These are phyloP conservation scores for Stylophora pistillata DNA, from an alignment of 64 coral and sea anemone genomes.

Conservation along the genomic window DNA sequence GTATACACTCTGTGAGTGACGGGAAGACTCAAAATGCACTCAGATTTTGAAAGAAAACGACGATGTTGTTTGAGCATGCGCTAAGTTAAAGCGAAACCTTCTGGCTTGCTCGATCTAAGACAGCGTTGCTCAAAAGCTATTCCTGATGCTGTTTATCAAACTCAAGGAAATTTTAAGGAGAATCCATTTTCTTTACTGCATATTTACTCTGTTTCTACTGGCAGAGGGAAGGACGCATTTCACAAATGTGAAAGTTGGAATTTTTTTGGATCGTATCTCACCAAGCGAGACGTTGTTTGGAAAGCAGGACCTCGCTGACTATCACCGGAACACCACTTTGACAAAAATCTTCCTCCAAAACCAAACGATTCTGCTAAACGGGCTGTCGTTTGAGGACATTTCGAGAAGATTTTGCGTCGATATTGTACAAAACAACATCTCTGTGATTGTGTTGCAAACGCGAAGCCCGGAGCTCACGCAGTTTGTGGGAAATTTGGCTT, in stretches of 20 bases:
- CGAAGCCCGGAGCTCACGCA: constrained; percentile 31
- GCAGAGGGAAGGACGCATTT: not conserved
- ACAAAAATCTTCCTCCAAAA: constrained; percentile 5
- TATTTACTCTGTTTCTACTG: not conserved
- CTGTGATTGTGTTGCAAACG: constrained; percentile 65
- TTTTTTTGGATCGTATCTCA: constrained; percentile 23
- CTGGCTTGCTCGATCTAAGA: not conserved
- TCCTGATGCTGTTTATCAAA: not conserved
- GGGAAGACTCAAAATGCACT: not conserved
- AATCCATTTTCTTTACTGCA: not conserved
- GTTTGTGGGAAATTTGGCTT: constrained; percentile 67
- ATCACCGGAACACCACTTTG: not conserved
- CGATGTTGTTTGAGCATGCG: constrained; percentile 6
- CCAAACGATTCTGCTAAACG: constrained; percentile 23
- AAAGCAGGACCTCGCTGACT: constrained; percentile 16
- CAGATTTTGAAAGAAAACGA: not conserved
- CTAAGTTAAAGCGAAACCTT: not conserved
- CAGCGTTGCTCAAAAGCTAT: not conserved
- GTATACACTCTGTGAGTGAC: not conserved
- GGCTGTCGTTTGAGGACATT: constrained; percentile 43
- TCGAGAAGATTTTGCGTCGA: constrained; percentile 54
- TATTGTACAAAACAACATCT: constrained; percentile 50
- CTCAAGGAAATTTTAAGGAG: not conserved
- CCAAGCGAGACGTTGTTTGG: constrained; percentile 1
- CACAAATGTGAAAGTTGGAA: constrained; percentile 27